These are phyloP conservation scores for Peromyscus attwateri DNA, from an alignment of 2,797 vertebrate species.

Conservation along the genomic window DNA sequence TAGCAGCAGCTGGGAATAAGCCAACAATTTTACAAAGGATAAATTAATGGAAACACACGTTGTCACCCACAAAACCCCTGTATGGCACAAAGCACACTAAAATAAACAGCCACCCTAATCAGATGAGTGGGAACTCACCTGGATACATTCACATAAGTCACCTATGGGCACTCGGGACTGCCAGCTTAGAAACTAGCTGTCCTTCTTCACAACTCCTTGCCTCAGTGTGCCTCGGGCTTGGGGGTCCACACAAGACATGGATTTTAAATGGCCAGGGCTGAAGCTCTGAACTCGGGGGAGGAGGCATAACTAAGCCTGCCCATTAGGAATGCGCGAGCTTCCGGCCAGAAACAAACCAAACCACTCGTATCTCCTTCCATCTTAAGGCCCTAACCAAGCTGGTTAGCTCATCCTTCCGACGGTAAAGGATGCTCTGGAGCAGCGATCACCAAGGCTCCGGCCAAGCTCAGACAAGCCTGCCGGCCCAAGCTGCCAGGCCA, in stretches of 20 bases:
- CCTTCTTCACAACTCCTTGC: background rate
- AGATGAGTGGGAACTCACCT: background rate
- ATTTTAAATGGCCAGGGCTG: background rate
- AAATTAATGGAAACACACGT: background rate
- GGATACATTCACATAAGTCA: background rate
- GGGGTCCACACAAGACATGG: background rate
- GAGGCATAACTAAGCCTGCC: background rate
- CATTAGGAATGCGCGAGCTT: background rate
- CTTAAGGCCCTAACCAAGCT: background rate
- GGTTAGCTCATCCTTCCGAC: background rate
- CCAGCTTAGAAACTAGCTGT: background rate
- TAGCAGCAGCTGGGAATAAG: background rate
- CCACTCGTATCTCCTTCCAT: background rate
- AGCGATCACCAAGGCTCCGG: background rate
- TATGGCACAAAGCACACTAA: background rate
- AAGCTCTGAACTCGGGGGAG: background rate
- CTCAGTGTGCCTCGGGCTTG: rapidly evolving
- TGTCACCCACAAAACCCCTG: background rate
- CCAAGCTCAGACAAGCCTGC: background rate
- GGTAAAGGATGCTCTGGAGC: background rate
- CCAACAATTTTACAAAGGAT: background rate
- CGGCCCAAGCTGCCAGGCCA: background rate
- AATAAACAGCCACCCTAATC: background rate
- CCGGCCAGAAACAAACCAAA: background rate
- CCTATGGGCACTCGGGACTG: background rate